Base-by-base conservation (phyloP, 2,888 invertebrate genomes). In the Podotricha telesiphe region DNA sequence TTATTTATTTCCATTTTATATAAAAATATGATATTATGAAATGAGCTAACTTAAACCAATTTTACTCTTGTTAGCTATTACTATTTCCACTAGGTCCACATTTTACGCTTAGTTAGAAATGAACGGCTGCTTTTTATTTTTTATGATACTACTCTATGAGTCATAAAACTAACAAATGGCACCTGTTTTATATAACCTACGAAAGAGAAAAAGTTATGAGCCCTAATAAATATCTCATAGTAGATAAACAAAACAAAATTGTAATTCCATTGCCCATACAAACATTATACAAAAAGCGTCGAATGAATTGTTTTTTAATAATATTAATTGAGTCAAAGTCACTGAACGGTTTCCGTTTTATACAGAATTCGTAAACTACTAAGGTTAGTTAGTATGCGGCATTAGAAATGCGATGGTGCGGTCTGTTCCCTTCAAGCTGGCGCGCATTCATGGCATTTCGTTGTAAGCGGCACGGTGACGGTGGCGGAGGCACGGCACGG, bases 341-440 rank as follows among this genome's bases (percentile, higher is more conserved):
- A 86, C 85, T 86, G 88, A 91, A 91, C 91, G 89, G 91, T 91
- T 90, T 88, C 86, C 86, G 85, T 85, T 87, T 84, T 83, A 81
- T 78, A 84, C 81, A 83, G 84, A 86, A 86, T 84, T 83, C 83
- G 75, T 85, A 88, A 90, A 86, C 83, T 84, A 86, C 81, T 81
- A 81, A 89, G 89, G 90, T 89, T 83, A 85, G 82, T 88, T 89
- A 86, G 84, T 86, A 87, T 90, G 90, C 89, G 88, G 86, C 85
- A 82, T 86, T 86, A 86, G 88, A 84, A 88, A 86, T 81, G 83
- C 79, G 75, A 80, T 82, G 84, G 85, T 83, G 82, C 81, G 85
- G 78, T 76, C 76, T 76, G 77, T 76, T 75, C 77, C 74, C 72
- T 74, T 53, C 72, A 69, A 74, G 76, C 70, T 65, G 68, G 76